These are phyloP conservation scores for Dendronephthya gigantea DNA, from an alignment of 64 coral and sea anemone genomes.

Conservation along the genomic window DNA sequence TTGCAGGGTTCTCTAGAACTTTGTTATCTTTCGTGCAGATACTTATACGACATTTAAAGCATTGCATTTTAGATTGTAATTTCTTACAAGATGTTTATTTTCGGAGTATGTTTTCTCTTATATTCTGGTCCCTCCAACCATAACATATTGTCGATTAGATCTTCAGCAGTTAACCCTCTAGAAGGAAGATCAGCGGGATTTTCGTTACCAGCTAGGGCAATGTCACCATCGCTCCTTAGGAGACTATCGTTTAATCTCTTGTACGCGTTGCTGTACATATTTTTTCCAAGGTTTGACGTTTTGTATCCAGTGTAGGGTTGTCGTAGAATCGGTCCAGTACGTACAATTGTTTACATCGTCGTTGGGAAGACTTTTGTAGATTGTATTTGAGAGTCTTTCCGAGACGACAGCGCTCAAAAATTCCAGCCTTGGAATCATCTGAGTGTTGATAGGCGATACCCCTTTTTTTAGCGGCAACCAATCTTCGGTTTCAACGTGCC, in stretches of 20 bases:
- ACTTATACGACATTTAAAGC: no score
- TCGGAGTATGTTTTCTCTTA: no score
- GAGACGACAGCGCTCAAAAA: neutral
- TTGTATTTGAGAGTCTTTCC: neutral
- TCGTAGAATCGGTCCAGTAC: neutral
- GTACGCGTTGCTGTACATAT: neutral
- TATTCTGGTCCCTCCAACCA: neutral
- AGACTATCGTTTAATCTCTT: neutral
- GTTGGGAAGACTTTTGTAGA: neutral
- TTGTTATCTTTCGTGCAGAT: no score
- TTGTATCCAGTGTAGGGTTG: neutral
- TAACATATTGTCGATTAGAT: neutral
- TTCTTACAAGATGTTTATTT: no score
- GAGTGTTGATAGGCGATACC: neutral
- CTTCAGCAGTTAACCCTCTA: neutral
- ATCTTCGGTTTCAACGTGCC: neutral
- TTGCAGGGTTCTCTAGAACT: no score
- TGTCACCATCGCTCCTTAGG: neutral
- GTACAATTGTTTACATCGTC: neutral
- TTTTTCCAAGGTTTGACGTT: neutral
- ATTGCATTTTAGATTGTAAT: no score
- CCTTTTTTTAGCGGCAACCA: neutral
- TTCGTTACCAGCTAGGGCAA: neutral
- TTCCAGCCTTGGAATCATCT: neutral
- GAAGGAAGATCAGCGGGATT: conserved; percentile 2